phyloP scores from a whole-genome alignment of 2,797 vertebrate species.

The Hoplostethus atlanticus region DNA sequence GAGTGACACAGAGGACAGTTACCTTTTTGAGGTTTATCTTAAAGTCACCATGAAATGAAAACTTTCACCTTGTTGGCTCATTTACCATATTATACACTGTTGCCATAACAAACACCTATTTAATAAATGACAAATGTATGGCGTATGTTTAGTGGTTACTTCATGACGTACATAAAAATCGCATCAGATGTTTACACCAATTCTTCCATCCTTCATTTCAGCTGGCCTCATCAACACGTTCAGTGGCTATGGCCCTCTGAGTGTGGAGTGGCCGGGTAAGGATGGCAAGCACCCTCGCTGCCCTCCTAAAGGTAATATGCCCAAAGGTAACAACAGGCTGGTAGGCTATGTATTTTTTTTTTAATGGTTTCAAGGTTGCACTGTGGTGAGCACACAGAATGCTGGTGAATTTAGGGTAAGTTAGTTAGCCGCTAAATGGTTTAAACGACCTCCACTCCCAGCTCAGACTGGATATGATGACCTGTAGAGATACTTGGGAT shows the following conservation, averaged over 20 bases:
- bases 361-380: slow-evolving; percentile 75
- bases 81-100: too few species aligned
- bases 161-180: too few species aligned
- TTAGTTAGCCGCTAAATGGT: not conserved
- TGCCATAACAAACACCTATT: too few species aligned
- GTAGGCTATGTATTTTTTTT: slow-evolving; percentile 85
- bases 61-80: too few species aligned
- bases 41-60: too few species aligned
- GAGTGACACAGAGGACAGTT: too few species aligned
- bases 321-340: slow-evolving; percentile 96
- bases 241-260: slow-evolving; percentile 95
- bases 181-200: not conserved
- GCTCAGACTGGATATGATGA: too few species aligned
- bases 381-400: slow-evolving; percentile 64
- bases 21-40: too few species aligned
- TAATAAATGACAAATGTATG: too few species aligned
- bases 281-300: slow-evolving; percentile 99
- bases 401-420: slow-evolving; percentile 48
- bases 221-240: slow-evolving; percentile 97
- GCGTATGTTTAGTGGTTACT: too few species aligned
- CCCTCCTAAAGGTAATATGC: slow-evolving; percentile 99
- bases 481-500: too few species aligned
- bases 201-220: slow-evolving; percentile 55
- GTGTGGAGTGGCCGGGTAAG: slow-evolving; percentile 99
- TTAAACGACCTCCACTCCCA: too few species aligned